These are phyloP conservation scores for Alloscopus bannaensis DNA, from an alignment of 2,888 invertebrate species.

Conservation along the genomic window DNA sequence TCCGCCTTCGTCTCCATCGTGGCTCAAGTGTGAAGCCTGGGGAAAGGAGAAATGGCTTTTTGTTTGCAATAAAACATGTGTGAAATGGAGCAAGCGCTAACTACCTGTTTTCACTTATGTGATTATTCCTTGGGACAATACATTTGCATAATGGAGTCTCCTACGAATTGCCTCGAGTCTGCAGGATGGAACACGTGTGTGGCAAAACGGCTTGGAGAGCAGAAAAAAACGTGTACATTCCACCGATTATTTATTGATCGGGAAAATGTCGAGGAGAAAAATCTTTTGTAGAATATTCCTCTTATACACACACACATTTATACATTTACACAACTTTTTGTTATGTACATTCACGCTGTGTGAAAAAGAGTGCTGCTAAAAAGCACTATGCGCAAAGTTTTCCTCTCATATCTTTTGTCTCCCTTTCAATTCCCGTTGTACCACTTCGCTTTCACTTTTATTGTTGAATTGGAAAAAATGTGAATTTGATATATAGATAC, in stretches of 20 bases:
- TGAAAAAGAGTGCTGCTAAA: too few relatives aligned
- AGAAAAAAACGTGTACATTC: background rate
- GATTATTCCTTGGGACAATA: conserved; percentile 28
- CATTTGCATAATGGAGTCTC: conserved; percentile 46
- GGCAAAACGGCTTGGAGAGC: background rate
- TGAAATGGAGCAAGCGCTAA: conserved; percentile 18
- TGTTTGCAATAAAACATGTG: conserved; percentile 15
- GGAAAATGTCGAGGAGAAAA: too few relatives aligned
- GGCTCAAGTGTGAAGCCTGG: too few relatives aligned
- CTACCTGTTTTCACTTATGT: conserved; percentile 47
- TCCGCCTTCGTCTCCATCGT: too few relatives aligned
- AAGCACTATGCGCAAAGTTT: too few relatives aligned
- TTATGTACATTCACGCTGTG: too few relatives aligned
- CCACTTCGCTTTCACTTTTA: too few relatives aligned
- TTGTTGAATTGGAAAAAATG: too few relatives aligned
- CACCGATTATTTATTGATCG: conserved; percentile 50
- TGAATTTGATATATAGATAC: too few relatives aligned
- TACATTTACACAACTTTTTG: background rate
- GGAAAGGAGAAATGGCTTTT: too few relatives aligned
- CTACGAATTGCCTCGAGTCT: background rate
- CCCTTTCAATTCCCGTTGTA: too few relatives aligned
- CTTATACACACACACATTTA: background rate
- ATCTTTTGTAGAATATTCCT: conserved; percentile 9
- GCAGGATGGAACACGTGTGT: background rate
- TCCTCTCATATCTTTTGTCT: too few relatives aligned